Evolutionary conservation across 2,888 invertebrate species (phyloP), one percentile per base, ranked within the genome.

Genomic region (Flexamia atlantica): DNA sequence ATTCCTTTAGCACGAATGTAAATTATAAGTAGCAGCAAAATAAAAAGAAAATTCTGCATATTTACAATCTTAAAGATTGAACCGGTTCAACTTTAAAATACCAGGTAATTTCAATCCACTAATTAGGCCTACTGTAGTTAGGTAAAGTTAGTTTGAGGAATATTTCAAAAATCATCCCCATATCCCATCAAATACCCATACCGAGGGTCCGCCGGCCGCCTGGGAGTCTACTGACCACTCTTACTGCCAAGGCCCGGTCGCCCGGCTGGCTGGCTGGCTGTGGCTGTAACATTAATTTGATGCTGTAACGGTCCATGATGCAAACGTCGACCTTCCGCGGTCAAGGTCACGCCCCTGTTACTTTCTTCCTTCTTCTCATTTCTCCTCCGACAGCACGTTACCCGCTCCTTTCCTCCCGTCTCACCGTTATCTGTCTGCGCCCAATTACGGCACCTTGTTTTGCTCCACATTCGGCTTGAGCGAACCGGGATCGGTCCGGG

Each of bases 301-400:
- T 79, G 53, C 46, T 12, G 79, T 79, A 79, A 79, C 79, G 79
- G 79, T 79, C 57, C 79, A n/a, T 57, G 79, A 79, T 79, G 79
- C 79, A 57, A 79, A 79, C 79, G 2, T 40, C 20, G 20, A 5
- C 32, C 4, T 17, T 46, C 53, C 23, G 12, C 40, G 72, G 28
- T 76, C 79, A 79, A 79, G 79, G 79, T 79, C 79, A 57, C 57
- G 12, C 32, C 57, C 57, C 79, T 79, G 79, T 79, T 79, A 79
- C 79, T 79, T 79, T 79, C 79, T 68, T 81, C 68, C 81, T 64
- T 60, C 64, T 81, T 79, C 79, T 79, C 79, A 30, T 20, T 79
- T 30, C 79, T 46, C 50, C 79, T 50, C 50, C 64, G 20, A 7
- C 50, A 17, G 9, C 36, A 9, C n/a, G n/a, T 64, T 30, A 14